Conservation (phyloP, 2,113 vertebrate species). For the Myotis davidii region DNA sequence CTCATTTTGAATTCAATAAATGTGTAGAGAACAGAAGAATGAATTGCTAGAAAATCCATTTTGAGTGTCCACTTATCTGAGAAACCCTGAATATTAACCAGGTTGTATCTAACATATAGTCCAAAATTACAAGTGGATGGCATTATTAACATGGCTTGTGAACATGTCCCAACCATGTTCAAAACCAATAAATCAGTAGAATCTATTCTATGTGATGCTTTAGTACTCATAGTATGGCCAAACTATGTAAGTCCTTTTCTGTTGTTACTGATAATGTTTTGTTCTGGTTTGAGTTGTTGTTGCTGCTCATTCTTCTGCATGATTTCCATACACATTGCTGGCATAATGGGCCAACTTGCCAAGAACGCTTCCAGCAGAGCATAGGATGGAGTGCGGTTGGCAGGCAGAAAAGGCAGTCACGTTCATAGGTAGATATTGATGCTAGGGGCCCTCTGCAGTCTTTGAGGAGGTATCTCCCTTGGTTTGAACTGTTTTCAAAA, state of each 20-base stretch:
- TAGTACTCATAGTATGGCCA: neutral
- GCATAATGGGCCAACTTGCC: neutral
- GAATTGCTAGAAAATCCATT: neutral
- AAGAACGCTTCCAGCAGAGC: neutral
- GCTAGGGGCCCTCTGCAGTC: neutral
- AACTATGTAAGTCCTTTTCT: neutral
- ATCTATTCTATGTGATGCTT: neutral
- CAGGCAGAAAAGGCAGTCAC: neutral
- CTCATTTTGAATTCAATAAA: neutral
- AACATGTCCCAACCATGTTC: neutral
- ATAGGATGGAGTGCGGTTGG: neutral
- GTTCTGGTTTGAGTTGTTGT: neutral
- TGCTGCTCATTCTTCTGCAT: neutral
- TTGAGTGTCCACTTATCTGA: neutral
- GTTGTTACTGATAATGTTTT: neutral
- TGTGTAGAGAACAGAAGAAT: neutral
- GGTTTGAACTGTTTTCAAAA: neutral
- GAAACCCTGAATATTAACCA: neutral
- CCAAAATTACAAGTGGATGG: neutral
- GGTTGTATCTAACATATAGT: neutral
- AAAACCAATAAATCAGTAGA: neutral
- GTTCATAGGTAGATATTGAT: neutral
- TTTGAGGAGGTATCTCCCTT: neutral
- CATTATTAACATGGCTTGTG: neutral
- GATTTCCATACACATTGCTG: neutral